Evolutionary conservation across 2,797 vertebrate species (phyloP).

Genomic region (Orestias chungarensis): DNA sequence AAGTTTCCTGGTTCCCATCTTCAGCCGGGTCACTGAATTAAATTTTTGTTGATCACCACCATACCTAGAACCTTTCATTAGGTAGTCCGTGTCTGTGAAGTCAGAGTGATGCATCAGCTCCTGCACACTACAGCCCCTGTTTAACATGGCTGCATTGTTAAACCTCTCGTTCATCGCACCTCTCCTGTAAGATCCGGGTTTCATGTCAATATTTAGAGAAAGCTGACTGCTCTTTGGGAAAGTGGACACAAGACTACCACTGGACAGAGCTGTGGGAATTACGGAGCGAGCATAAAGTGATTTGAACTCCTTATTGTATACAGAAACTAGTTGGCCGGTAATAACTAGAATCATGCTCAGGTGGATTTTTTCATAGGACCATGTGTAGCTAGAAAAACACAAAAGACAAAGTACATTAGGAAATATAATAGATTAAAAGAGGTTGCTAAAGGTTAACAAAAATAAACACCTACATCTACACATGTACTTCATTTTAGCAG

Average conservation of each 20-base stretch:
- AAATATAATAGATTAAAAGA: neutral
- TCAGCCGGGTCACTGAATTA: slow-evolving; percentile 58
- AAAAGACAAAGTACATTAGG: neutral
- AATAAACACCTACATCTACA: neutral
- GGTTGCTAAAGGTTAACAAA: neutral
- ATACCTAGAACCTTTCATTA: slow-evolving; percentile 89
- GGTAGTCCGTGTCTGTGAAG: slow-evolving; percentile 77
- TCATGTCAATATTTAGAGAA: slow-evolving; percentile 82
- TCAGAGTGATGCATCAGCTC: slow-evolving; percentile 83
- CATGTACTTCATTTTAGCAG: too few species aligned
- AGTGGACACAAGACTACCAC: slow-evolving; percentile 41
- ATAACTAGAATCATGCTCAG: slow-evolving; percentile 94
- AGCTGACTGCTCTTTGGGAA: slow-evolving; percentile 78
- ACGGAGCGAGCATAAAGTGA: slow-evolving; percentile 87
- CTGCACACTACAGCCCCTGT: slow-evolving; percentile 81
- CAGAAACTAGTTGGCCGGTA: slow-evolving; percentile 89
- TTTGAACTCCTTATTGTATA: slow-evolving; percentile 92
- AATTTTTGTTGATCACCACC: slow-evolving; percentile 88
- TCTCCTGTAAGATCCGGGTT: slow-evolving; percentile 58
- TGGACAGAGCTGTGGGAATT: slow-evolving; percentile 73
- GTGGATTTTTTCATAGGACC: slow-evolving; percentile 94
- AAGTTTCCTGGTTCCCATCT: slow-evolving; percentile 82
- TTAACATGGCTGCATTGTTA: slow-evolving; percentile 65
- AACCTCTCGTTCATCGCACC: slow-evolving; percentile 68
- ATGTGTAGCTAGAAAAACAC: slow-evolving; percentile 85